Evolutionary conservation across 2,113 vertebrate species (phyloP).

Genomic region (Lycocorax pyrrhopterus): DNA sequence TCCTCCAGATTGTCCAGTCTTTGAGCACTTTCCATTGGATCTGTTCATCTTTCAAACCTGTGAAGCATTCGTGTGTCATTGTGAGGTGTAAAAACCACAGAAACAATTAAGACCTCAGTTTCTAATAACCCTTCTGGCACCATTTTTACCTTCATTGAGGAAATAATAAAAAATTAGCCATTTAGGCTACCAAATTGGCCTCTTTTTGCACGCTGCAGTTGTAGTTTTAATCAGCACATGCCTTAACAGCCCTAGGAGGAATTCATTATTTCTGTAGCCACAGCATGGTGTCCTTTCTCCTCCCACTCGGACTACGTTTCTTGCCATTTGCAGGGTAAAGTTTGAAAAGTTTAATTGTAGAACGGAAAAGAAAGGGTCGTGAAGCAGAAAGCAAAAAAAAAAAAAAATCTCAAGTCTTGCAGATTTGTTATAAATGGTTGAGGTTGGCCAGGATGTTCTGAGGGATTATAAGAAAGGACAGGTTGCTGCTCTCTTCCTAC

Average conservation of each 20-base stretch:
- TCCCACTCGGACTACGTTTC: neutral
- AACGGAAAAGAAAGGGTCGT: neutral
- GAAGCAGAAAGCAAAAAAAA: neutral
- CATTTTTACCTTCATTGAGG: neutral
- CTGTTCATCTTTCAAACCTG: neutral
- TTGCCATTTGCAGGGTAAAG: neutral
- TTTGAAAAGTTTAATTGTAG: neutral
- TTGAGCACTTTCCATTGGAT: neutral
- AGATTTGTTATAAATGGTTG: neutral
- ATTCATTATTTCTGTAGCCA: conserved; percentile 35
- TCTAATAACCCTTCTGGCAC: neutral
- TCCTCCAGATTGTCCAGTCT: neutral
- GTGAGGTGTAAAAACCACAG: neutral
- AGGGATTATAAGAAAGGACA: neutral
- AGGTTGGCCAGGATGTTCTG: neutral
- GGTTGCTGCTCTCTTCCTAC: neutral
- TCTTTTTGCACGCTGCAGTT: neutral
- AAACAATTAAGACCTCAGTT: neutral
- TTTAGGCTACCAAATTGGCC: neutral
- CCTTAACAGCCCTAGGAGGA: neutral
- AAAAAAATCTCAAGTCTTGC: neutral
- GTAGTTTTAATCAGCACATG: neutral
- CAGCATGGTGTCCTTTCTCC: conserved; percentile 7
- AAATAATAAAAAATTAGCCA: neutral
- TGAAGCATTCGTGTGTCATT: fast-evolving